Percentiles rank a stretch among this genome's conserved stretches.
Evolutionary conservation across 2,797 vertebrate genomes (phyloP).

Genomic region (Pseudochaenichthys georgianus): DNA sequence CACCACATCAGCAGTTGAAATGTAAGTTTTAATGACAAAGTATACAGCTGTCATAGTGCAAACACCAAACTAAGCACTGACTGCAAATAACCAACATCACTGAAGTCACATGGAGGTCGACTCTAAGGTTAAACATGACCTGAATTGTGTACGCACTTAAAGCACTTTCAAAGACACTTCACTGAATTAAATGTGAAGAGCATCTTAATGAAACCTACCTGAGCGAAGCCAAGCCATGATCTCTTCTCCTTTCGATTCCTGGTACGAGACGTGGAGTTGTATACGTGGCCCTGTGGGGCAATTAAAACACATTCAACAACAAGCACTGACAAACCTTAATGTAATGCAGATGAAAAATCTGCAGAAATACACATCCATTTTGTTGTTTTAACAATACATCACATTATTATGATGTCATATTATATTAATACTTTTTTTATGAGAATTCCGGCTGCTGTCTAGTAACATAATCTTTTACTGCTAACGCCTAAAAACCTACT

Average conservation of each 20-base stretch:
- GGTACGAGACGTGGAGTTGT: slow-evolving; percentile 98
- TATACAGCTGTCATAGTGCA: neutral
- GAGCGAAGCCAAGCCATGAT: slow-evolving; percentile 98
- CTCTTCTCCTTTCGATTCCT: slow-evolving; percentile 97
- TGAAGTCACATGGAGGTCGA: neutral
- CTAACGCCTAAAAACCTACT: neutral
- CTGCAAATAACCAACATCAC: neutral
- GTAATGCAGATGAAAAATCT: neutral
- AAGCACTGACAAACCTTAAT: slow-evolving; percentile 2
- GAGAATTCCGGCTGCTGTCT: neutral
- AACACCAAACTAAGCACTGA: neutral
- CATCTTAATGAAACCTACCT: slow-evolving; percentile 84
- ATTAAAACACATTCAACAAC: slow-evolving; percentile 25
- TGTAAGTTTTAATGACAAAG: neutral
- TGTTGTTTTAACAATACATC: too few species aligned
- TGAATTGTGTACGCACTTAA: neutral
- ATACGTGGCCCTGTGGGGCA: slow-evolving; percentile 94
- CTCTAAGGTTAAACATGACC: neutral
- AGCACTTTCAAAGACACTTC: neutral
- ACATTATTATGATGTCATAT: too few species aligned
- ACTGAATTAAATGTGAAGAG: neutral
- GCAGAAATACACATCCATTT: neutral
- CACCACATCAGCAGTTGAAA: neutral
- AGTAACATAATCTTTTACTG: neutral
- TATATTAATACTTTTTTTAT: neutral